phyloP scores from a whole-genome alignment of 2,113 vertebrate genomes.

The Sphaerodactylus townsendi region DNA sequence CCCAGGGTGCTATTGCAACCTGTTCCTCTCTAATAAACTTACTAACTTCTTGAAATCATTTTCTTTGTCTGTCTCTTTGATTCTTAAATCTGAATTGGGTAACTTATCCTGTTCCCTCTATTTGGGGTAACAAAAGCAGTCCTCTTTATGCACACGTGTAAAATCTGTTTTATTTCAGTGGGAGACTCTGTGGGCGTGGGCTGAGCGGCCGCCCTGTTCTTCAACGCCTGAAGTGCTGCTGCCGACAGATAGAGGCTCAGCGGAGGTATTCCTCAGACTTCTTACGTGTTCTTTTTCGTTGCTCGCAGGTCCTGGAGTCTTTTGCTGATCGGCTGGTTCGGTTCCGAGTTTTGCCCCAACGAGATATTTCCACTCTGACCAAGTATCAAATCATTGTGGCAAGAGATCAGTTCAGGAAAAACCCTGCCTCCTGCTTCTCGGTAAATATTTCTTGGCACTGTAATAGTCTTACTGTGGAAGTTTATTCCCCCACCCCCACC shows the following conservation, averaged over 20 bases:
- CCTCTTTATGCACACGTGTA: background rate
- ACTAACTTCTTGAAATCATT: too few species aligned
- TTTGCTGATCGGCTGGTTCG: slow-evolving; percentile 85
- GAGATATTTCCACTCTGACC: slow-evolving; percentile 83
- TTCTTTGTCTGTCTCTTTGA: too few species aligned
- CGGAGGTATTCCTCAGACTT: background rate
- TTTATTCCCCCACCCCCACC: background rate
- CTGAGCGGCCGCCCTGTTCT: too few species aligned
- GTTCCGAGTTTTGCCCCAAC: slow-evolving; percentile 77
- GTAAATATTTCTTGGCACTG: slow-evolving; percentile 61
- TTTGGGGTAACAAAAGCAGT: too few species aligned
- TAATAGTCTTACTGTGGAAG: background rate
- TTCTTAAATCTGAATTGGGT: too few species aligned
- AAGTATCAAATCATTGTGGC: slow-evolving; percentile 95
- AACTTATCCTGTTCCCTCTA: too few species aligned
- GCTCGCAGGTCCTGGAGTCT: slow-evolving; percentile 84
- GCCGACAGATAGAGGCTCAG: background rate
- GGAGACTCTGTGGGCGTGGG: too few species aligned
- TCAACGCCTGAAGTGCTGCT: too few species aligned
- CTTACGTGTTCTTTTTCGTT: slow-evolving; percentile 8
- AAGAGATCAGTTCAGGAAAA: slow-evolving; percentile 92
- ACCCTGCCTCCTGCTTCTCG: slow-evolving; percentile 79
- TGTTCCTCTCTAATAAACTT: too few species aligned
- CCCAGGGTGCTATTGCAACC: too few species aligned
- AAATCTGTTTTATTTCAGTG: background rate